A percentile compares a stretch with the other conserved stretches of the same genome.
These are phyloP conservation scores for Eupithecia inturbata DNA, from an alignment of 2,888 invertebrate species.

Conservation along the genomic window DNA sequence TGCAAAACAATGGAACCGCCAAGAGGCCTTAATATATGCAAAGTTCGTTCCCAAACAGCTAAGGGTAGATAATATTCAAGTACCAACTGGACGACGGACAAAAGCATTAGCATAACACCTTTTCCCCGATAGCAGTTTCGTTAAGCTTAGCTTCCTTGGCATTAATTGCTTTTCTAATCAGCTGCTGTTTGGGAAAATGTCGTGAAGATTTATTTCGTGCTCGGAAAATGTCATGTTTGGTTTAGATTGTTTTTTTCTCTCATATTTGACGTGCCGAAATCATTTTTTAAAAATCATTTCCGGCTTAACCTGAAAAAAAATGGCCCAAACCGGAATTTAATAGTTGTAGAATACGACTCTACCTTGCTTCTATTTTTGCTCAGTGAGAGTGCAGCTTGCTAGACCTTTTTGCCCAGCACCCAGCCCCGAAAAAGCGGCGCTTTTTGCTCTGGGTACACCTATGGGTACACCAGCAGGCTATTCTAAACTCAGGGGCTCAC, in stretches of 20 bases:
- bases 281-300: not conserved
- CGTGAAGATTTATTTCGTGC: not conserved
- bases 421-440: no score
- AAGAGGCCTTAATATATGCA: constrained; percentile 56
- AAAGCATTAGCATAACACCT: constrained; percentile 55
- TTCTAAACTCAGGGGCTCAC: no score
- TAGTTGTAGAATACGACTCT: not conserved
- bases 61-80: constrained; percentile 55
- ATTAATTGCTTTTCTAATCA: constrained; percentile 33
- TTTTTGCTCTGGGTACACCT: no score
- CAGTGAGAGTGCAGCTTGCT: not conserved
- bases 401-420: not conserved
- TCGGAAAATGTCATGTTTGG: not conserved
- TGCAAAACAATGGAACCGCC: constrained; percentile 50
- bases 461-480: no score
- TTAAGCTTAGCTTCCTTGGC: constrained; percentile 26
- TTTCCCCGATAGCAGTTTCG: constrained; percentile 40
- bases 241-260: not conserved
- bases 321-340: not conserved
- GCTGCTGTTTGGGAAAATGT: constrained; percentile 5
- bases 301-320: not conserved
- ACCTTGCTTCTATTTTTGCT: not conserved
- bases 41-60: constrained; percentile 50
- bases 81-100: constrained; percentile 47
- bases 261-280: not conserved